phyloP scores from a whole-genome alignment of 1,140 invertebrate species.

The Adoxophyes honmai region DNA sequence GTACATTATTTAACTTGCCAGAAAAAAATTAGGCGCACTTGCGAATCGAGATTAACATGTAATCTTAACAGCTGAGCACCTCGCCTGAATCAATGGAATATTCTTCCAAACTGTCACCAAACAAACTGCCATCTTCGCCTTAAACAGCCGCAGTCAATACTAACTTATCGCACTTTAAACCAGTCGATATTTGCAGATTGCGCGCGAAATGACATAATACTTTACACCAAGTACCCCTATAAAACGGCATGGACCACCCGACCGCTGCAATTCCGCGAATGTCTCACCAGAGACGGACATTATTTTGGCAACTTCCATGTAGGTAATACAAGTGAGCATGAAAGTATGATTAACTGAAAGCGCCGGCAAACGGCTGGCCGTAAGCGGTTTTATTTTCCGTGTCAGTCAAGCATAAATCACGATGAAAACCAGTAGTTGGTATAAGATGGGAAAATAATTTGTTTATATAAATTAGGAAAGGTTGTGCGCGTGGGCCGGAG shows the following conservation, averaged over 20 bases:
- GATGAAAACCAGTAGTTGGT: slow-evolving; percentile 60
- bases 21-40: too few relatives aligned
- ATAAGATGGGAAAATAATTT: slow-evolving; percentile 64
- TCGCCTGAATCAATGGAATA: too few relatives aligned
- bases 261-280: slow-evolving; percentile 34
- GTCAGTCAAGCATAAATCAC: slow-evolving; percentile 40
- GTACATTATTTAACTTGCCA: too few relatives aligned
- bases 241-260: slow-evolving; percentile 50
- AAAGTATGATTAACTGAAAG: slow-evolving; percentile 22
- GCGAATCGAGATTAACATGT: too few relatives aligned
- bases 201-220: slow-evolving; percentile 21
- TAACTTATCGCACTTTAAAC: slow-evolving; percentile 1
- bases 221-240: slow-evolving; percentile 44
- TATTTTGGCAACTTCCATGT: slow-evolving; percentile 38
- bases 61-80: too few relatives aligned
- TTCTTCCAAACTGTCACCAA: too few relatives aligned
- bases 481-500: slow-evolving; percentile 45
- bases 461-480: slow-evolving; percentile 63
- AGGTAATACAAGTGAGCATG: slow-evolving; percentile 17
- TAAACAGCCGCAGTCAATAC: too few relatives aligned
- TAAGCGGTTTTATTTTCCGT: slow-evolving; percentile 23
- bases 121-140: too few relatives aligned
- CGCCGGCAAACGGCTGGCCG: slow-evolving; percentile 11
- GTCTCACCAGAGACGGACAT: slow-evolving; percentile 33
- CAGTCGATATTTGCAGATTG: background rate